Percentiles rank a stretch among this genome's conserved stretches.
Evolutionary conservation across 1,140 invertebrate species (phyloP).

Genomic region (Cydia strobilella): DNA sequence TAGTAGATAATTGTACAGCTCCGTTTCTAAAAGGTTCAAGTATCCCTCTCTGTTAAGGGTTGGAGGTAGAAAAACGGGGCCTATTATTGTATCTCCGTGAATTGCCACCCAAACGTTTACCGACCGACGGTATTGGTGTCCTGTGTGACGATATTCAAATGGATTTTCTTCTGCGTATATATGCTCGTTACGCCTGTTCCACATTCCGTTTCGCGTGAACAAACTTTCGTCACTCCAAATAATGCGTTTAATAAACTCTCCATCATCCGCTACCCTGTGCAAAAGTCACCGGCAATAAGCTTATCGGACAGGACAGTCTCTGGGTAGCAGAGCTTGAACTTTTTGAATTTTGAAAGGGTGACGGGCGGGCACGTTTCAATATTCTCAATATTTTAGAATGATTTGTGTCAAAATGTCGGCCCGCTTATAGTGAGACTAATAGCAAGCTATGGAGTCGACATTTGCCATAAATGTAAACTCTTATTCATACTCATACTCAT

Average conservation of each 20-base stretch:
- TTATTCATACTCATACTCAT: no score
- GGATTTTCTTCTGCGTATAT: background rate
- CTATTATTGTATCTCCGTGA: background rate
- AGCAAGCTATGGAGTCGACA: no score
- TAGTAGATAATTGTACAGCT: background rate
- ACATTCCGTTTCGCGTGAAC: background rate
- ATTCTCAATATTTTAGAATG: background rate
- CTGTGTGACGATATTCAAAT: background rate
- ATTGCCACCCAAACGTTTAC: no score
- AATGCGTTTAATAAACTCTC: background rate
- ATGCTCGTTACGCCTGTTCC: background rate
- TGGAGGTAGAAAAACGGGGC: background rate
- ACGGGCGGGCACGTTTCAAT: constrained; percentile 3
- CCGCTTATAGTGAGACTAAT: no score
- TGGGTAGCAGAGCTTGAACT: background rate
- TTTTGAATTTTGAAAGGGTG: constrained; percentile 7
- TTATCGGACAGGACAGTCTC: constrained; percentile 2
- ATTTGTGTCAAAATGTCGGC: background rate
- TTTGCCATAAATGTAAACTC: no score
- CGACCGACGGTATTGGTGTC: no score
- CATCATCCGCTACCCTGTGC: background rate
- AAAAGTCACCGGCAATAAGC: background rate
- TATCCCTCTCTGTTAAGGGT: background rate
- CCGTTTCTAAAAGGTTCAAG: background rate
- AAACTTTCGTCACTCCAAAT: background rate